Percentiles rank a stretch among this genome's conserved stretches.
These are phyloP conservation scores for Calliscelio sp. DNA, from an alignment of 2,888 invertebrate species.

Conservation along the genomic window DNA sequence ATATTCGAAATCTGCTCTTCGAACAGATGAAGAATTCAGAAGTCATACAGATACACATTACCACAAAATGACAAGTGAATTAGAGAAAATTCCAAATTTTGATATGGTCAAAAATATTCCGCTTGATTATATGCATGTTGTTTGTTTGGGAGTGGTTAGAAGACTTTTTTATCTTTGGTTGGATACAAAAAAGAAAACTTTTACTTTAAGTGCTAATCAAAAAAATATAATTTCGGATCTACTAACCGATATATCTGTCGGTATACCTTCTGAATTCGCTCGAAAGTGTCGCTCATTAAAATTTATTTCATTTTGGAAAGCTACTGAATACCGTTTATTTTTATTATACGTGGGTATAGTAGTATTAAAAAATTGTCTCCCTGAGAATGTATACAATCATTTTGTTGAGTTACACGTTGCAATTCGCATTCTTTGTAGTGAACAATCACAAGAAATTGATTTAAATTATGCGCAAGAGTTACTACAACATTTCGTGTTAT, in stretches of 20 bases:
- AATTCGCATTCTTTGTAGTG: slow-evolving; percentile 39
- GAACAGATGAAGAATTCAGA: slow-evolving; percentile 54
- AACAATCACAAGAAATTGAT: slow-evolving; percentile 4
- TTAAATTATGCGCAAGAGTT: slow-evolving; percentile 50
- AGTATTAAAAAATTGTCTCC: slow-evolving; percentile 42
- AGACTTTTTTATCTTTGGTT: slow-evolving; percentile 49
- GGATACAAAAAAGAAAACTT: slow-evolving; percentile 31
- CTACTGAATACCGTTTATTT: slow-evolving; percentile 50
- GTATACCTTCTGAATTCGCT: slow-evolving; percentile 51
- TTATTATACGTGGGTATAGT: slow-evolving; percentile 50
- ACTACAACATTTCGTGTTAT: slow-evolving; percentile 39
- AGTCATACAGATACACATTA: slow-evolving; percentile 10
- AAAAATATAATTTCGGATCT: slow-evolving; percentile 17
- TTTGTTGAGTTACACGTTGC: slow-evolving; percentile 53
- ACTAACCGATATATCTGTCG: slow-evolving; percentile 12
- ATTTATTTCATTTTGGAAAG: slow-evolving; percentile 47
- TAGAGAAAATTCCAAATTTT: slow-evolving; percentile 73
- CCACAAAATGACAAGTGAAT: slow-evolving; percentile 66
- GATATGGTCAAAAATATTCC: slow-evolving; percentile 74
- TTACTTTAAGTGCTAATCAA: slow-evolving; percentile 29
- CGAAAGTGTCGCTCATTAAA: slow-evolving; percentile 51
- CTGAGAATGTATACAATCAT: slow-evolving; percentile 33
- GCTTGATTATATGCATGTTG: slow-evolving; percentile 69
- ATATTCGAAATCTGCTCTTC: slow-evolving; percentile 41
- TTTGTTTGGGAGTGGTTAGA: slow-evolving; percentile 51